Conservation (phyloP, 2,888 invertebrate genomes). For the Pocota personata region DNA sequence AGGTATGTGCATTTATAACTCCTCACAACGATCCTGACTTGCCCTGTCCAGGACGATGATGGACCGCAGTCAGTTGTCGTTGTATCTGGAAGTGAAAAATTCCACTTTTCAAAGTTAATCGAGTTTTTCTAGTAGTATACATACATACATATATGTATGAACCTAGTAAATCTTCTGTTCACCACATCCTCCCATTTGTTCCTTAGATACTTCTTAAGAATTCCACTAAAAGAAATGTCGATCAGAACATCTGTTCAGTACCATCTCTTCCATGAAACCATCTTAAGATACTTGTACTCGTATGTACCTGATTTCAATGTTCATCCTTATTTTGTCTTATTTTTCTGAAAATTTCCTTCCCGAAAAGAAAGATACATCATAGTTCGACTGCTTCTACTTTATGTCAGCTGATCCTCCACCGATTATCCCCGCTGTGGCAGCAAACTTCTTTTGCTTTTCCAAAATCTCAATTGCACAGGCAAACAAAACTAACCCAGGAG, state of each 20-base stretch:
- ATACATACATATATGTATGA: neutral
- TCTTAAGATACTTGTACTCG: neutral
- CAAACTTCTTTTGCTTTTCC: neutral
- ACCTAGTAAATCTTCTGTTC: slow-evolving; percentile 11
- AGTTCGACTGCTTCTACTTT: neutral
- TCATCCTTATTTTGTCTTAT: neutral
- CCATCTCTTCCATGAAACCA: slow-evolving; percentile 8
- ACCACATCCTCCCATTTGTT: slow-evolving; percentile 5
- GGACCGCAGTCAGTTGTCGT: neutral
- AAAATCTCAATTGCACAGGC: neutral
- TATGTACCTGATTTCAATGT: neutral
- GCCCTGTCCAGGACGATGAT: too few species aligned
- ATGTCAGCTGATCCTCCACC: slow-evolving; percentile 45
- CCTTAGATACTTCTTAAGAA: neutral
- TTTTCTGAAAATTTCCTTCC: neutral
- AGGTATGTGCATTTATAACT: too few species aligned
- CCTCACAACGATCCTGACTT: too few species aligned
- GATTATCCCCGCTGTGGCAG: neutral
- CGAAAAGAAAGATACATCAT: neutral
- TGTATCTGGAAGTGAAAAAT: neutral
- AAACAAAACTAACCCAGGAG: slow-evolving; percentile 22
- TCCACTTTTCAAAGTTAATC: neutral
- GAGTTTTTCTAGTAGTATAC: neutral
- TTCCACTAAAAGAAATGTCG: neutral
- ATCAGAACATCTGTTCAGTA: slow-evolving; percentile 45